Evolutionary conservation across 2,888 invertebrate species (phyloP).

Genomic region (Apamea epomidion): DNA sequence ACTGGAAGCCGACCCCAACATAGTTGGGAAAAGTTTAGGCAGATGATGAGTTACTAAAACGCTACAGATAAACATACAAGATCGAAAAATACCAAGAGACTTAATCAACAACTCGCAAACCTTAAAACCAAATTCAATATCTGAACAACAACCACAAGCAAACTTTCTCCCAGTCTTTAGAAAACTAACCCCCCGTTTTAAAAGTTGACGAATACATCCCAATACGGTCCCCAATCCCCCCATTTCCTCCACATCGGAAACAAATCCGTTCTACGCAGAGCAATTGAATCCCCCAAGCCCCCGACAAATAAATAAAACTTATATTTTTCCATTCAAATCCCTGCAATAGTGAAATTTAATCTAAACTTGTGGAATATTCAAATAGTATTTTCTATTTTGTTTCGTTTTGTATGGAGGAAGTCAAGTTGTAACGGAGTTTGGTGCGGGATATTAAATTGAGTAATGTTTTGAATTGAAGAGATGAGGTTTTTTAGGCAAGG

Average conservation of each 20-base stretch:
- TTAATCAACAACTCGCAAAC: not conserved
- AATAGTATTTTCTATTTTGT: constrained; percentile 54
- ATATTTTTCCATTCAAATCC: constrained; percentile 65
- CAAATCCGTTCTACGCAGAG: constrained; percentile 52
- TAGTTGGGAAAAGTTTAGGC: no score
- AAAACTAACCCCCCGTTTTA: constrained; percentile 39
- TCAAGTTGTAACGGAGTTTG: constrained; percentile 25
- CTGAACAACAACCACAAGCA: not conserved
- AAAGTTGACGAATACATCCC: constrained; percentile 46
- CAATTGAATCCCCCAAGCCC: constrained; percentile 59
- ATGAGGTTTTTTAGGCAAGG: not conserved
- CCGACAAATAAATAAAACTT: constrained; percentile 67
- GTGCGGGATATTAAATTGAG: constrained; percentile 9
- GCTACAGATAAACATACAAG: no score
- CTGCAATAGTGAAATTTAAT: constrained; percentile 63
- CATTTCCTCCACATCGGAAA: constrained; percentile 40
- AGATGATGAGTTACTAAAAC: not conserved
- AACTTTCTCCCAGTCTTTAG: constrained; percentile 10
- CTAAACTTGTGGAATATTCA: constrained; percentile 66
- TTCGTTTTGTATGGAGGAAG: constrained; percentile 47
- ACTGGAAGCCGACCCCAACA: no score
- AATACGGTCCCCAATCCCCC: constrained; percentile 15
- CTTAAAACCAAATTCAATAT: constrained; percentile 9
- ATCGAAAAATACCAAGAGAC: not conserved
- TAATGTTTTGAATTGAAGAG: not conserved